Base-by-base conservation (phyloP, 2,888 invertebrate genomes). In the Steinernema carpocapsae region DNA sequence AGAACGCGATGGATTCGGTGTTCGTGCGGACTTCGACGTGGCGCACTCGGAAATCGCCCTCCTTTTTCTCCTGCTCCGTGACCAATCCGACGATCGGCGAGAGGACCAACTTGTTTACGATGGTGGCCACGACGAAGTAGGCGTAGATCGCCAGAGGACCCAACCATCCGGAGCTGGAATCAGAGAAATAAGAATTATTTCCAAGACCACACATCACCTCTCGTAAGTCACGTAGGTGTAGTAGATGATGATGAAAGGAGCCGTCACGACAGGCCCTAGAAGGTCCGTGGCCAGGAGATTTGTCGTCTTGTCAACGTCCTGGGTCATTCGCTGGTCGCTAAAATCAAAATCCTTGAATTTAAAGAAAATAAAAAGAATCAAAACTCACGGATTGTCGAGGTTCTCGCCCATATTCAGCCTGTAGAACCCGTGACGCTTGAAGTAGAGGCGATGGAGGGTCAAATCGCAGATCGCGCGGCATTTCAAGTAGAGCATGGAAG, bases 291-390 rank as follows among this genome's bases (percentile, higher is more conserved):
- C 88, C 75, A 90, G 88, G 1, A 88, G 85, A 14, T 86, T 82
- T 76, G 90, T 90, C 77, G 90, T 85, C 79, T 86, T 88, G 77
- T 90, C 90, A 3, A 90, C 88, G 88, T 91, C 91, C 82, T 91
- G 90, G 1, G 90, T 89, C 75, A 91, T 90, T 43, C 91, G 84
- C 84, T 91, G 91, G 80, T 91, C 91, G 24, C 89, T 90, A 84
- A 70, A 88, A 85, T 43, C n/a, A 29, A 14, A n/a, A 48, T n/a
- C n/a, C n/a, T n/a, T n/a, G 7, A 19, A 24, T 17, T 19, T 19
- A 12, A 73, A n/a, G 32, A 26, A 4, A 24, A 29, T n/a, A n/a
- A 74, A 19, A 19, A 0, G 52, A 19, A 22, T 26, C 59, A 72
- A 72, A 73, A 88, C 89, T 87, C 80, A 90, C 89, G 90, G 90